Percentiles rank a stretch among this genome's conserved stretches.
Evolutionary conservation across 2,888 invertebrate species (phyloP).

Genomic region (Coleophora deauratella): DNA sequence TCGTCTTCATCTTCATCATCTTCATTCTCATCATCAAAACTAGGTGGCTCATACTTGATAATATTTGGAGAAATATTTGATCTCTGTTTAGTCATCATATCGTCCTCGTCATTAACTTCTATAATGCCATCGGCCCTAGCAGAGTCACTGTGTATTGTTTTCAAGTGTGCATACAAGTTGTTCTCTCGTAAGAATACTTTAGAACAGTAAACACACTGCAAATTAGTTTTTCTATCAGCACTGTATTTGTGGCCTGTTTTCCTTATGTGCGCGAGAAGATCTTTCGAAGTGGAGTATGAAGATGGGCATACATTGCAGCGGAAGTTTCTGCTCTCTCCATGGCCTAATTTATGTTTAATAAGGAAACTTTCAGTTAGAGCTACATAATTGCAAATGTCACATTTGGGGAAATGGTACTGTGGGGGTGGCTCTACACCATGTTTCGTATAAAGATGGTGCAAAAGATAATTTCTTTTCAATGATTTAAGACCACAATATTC

Average conservation of each 20-base stretch:
- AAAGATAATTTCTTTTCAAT: constrained; percentile 79
- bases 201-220: constrained; percentile 83
- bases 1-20: constrained; percentile 46
- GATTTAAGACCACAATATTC: constrained; percentile 90
- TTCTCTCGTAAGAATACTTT: constrained; percentile 80
- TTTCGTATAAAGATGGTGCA: constrained; percentile 86
- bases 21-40: constrained; percentile 39
- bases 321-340: constrained; percentile 61
- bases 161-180: constrained; percentile 82
- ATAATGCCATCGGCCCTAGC: constrained; percentile 79
- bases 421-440: constrained; percentile 84
- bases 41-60: constrained; percentile 46
- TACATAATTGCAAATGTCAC: constrained; percentile 82
- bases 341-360: constrained; percentile 79
- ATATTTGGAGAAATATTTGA: constrained; percentile 15
- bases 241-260: constrained; percentile 70
- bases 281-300: constrained; percentile 55
- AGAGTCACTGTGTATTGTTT: constrained; percentile 76
- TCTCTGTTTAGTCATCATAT: constrained; percentile 13
- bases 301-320: constrained; percentile 73
- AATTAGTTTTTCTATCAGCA: constrained; percentile 54
- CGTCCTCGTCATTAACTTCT: constrained; percentile 70
- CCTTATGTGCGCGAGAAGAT: constrained; percentile 68
- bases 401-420: constrained; percentile 84
- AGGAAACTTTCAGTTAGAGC: constrained; percentile 83